These are phyloP conservation scores for Callinectes sapidus DNA, from an alignment of 2,888 invertebrate genomes.

Conservation along the genomic window DNA sequence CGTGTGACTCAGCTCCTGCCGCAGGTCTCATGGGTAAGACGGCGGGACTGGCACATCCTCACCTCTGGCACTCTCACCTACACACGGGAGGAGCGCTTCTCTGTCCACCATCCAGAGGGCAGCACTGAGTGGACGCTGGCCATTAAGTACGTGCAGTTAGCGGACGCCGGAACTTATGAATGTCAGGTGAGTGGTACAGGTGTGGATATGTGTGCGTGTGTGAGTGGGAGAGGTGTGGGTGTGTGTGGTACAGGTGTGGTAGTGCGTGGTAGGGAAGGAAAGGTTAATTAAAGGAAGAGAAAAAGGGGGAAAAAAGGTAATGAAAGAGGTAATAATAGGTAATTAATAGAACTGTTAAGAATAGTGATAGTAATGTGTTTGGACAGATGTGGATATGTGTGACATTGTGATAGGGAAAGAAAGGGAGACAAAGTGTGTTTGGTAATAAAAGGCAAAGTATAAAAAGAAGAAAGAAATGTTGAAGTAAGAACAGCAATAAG, in stretches of 20 bases:
- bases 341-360: too few species aligned
- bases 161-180: slow-evolving; percentile 65
- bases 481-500: not conserved
- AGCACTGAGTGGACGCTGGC: slow-evolving; percentile 66
- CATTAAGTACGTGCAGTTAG: slow-evolving; percentile 59
- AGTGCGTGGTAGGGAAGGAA: not conserved
- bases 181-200: slow-evolving; percentile 63
- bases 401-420: not conserved
- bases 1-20: slow-evolving; percentile 44
- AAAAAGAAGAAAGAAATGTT: not conserved
- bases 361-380: too few species aligned
- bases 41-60: slow-evolving; percentile 68
- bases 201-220: not conserved
- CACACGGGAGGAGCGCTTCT: slow-evolving; percentile 65
- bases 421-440: not conserved
- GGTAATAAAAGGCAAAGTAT: not conserved
- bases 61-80: slow-evolving; percentile 65
- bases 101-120: slow-evolving; percentile 62
- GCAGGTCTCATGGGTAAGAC: slow-evolving; percentile 68
- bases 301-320: not conserved
- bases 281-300: not conserved
- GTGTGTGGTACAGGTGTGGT: not conserved
- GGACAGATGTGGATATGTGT: not conserved
- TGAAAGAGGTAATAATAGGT: too few species aligned
- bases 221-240: not conserved